Evolutionary conservation across 2,113 vertebrate species (phyloP).

Genomic region (Siniperca knerii): DNA sequence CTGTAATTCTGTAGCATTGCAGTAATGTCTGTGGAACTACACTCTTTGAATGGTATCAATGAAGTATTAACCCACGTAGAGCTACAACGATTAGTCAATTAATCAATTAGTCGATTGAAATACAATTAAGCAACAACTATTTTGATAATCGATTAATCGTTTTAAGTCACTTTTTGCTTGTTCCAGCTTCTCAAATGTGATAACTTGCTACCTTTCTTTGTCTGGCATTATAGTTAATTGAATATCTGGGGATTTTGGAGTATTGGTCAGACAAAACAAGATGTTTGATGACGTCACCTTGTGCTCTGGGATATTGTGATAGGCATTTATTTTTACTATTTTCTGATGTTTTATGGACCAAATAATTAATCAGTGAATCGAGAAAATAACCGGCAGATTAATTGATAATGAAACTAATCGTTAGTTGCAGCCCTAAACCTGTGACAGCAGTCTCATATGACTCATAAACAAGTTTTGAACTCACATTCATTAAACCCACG

Average conservation of each 20-base stretch:
- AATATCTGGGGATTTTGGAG: background rate
- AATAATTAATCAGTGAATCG: background rate
- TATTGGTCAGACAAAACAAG: background rate
- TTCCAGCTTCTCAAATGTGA: background rate
- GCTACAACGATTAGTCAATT: background rate
- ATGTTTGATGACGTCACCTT: background rate
- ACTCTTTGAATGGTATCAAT: background rate
- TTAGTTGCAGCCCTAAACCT: background rate
- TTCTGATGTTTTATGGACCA: background rate
- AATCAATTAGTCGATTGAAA: background rate
- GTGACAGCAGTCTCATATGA: background rate
- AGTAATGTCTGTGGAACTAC: background rate
- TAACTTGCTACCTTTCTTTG: background rate
- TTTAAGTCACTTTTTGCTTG: too few relatives aligned
- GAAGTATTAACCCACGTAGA: background rate
- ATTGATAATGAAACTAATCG: background rate
- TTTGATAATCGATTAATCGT: background rate
- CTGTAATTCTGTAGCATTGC: background rate
- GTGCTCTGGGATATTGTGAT: background rate
- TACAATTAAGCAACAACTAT: background rate
- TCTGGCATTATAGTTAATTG: background rate
- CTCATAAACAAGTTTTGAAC: too few relatives aligned
- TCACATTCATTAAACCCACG: too few relatives aligned
- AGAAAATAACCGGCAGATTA: background rate
- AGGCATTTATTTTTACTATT: background rate